Evolutionary conservation across 2,797 vertebrate species (phyloP).

Genomic region (Notoglanidium macrostoma): DNA sequence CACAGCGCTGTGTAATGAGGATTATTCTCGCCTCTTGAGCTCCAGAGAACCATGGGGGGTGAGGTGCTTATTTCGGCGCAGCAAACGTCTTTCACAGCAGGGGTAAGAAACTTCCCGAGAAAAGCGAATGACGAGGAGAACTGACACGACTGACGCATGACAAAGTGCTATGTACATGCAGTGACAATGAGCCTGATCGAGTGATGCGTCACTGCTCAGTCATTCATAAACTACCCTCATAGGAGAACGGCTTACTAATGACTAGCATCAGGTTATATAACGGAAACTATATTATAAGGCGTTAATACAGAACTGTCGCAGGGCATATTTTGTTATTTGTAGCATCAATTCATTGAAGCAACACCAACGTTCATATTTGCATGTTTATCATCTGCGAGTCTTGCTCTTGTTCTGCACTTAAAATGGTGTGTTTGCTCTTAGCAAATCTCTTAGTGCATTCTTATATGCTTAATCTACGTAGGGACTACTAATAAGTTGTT

Average conservation of each 20-base stretch:
- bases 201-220: not conserved
- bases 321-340: not conserved
- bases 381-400: not conserved
- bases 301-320: not conserved
- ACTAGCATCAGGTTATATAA: not conserved
- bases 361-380: not conserved
- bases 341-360: not conserved
- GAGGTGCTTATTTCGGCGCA: conserved; percentile 5
- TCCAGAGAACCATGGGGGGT: not conserved
- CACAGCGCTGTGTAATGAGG: conserved; percentile 13
- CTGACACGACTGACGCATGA: conserved; percentile 4
- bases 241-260: not conserved
- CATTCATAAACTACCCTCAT: conserved; percentile 6
- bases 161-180: conserved; percentile 11
- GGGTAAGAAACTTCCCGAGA: conserved; percentile 4
- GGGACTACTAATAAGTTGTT: not conserved
- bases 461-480: not conserved
- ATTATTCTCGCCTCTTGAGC: conserved; percentile 10
- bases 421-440: not conserved
- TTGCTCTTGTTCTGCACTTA: not conserved
- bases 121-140: not conserved
- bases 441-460: not conserved
- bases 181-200: not conserved
- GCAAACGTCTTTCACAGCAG: conserved; percentile 16
- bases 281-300: not conserved